A percentile compares a stretch with the other conserved stretches of the same genome.
Conservation (phyloP, 2,113 vertebrate species). For the Tapirus terrestris region DNA sequence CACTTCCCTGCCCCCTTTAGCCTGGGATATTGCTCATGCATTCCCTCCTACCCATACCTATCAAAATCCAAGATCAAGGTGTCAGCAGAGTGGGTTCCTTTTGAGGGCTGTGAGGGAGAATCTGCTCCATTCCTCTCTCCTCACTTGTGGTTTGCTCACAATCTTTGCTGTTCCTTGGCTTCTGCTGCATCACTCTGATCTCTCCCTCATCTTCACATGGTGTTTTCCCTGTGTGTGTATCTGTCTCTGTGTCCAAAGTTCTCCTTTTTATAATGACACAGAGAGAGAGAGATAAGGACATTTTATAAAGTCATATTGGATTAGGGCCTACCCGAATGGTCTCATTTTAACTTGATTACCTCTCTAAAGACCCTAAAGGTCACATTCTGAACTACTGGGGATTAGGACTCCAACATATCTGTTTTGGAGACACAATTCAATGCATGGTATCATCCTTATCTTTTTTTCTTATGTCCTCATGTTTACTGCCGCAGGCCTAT, state of each 20-base stretch:
- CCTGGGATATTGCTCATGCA: background rate
- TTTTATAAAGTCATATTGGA: background rate
- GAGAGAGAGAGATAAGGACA: background rate
- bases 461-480: background rate
- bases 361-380: background rate
- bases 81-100: background rate
- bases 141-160: background rate
- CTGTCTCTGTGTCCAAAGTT: background rate
- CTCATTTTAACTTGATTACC: background rate
- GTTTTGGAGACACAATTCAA: background rate
- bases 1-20: background rate
- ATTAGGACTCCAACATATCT: too few relatives aligned
- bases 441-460: background rate
- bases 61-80: background rate
- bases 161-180: background rate
- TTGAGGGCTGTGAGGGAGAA: too few relatives aligned
- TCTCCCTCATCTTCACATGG: background rate
- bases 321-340: background rate
- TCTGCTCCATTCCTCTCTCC: too few relatives aligned
- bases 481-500: background rate
- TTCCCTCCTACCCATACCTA: background rate
- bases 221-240: background rate
- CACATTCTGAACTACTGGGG: too few relatives aligned
- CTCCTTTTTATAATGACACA: background rate
- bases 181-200: rapidly evolving